Evolutionary conservation across 2,888 invertebrate genomes (phyloP).

Genomic region (Amorpha juglandis): DNA sequence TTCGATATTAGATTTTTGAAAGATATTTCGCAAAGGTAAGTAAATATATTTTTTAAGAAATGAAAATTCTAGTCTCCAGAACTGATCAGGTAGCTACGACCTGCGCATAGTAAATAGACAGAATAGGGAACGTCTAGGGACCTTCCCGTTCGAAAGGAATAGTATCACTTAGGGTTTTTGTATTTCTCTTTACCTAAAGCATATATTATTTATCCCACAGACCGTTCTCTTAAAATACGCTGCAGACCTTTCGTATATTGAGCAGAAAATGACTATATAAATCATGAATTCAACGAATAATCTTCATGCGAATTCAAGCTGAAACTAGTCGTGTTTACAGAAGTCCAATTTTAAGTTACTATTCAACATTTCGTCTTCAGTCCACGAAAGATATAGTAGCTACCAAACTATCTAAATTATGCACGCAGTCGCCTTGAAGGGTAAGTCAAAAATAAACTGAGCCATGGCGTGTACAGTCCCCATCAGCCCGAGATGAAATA

Average conservation of each 20-base stretch:
- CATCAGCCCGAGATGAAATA: slow-evolving; percentile 69
- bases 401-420: slow-evolving; percentile 51
- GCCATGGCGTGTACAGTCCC: slow-evolving; percentile 54
- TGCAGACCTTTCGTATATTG: not conserved
- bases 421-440: slow-evolving; percentile 54
- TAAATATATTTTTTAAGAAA: not conserved
- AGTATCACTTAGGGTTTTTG: slow-evolving; percentile 17
- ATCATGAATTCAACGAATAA: not conserved
- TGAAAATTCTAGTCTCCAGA: not conserved
- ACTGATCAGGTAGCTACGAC: slow-evolving; percentile 14
- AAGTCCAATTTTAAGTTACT: slow-evolving; percentile 3
- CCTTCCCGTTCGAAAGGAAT: slow-evolving; percentile 2
- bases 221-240: not conserved
- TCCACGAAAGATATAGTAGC: slow-evolving; percentile 18
- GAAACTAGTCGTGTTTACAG: not conserved
- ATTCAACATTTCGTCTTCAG: not conserved
- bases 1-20: too few species aligned
- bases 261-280: not conserved
- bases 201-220: slow-evolving; percentile 14
- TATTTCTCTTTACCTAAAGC: slow-evolving; percentile 9
- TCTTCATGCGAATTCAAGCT: not conserved
- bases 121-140: slow-evolving; percentile 6
- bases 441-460: slow-evolving; percentile 56
- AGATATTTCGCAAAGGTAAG: not conserved
- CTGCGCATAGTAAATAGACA: slow-evolving; percentile 16